Evolutionary conservation across 30 jellyfish, hydroid and myxozoan genomes (phyloP).

Genomic region (Nemopilema nomurai): DNA sequence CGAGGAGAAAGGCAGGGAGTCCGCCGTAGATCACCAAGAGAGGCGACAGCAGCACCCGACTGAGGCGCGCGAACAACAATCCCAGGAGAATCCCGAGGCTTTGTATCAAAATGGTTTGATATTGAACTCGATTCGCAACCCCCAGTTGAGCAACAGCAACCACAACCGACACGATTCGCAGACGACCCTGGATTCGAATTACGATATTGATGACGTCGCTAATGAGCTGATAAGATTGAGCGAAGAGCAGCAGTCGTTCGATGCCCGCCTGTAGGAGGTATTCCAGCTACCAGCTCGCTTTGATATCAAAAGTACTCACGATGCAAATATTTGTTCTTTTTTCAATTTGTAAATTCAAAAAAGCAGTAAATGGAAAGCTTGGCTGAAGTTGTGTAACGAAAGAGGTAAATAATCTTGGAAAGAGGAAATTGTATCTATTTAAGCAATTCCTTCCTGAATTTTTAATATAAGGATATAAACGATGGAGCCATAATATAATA

Average conservation of each 20-base stretch:
- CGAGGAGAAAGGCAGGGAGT: not conserved
- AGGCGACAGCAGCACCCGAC: not conserved
- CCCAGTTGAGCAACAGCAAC: not conserved
- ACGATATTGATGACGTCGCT: conserved; percentile 60
- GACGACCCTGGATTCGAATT: conserved; percentile 23
- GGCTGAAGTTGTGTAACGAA: too few species aligned
- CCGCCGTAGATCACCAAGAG: not conserved
- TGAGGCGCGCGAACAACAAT: not conserved
- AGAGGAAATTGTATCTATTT: too few species aligned
- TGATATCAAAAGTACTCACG: not conserved
- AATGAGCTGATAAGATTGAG: conserved; percentile 57
- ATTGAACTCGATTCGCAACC: conserved; percentile 25
- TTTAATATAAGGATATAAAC: too few species aligned
- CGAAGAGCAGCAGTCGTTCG: conserved; percentile 58
- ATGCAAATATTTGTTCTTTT: too few species aligned
- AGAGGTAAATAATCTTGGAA: too few species aligned
- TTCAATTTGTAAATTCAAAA: too few species aligned
- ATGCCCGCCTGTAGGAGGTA: conserved; percentile 9
- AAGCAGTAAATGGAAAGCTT: too few species aligned
- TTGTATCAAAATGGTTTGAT: conserved; percentile 52
- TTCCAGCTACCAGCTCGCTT: not conserved
- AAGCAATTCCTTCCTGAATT: too few species aligned
- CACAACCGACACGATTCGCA: conserved; percentile 8
- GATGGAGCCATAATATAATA: too few species aligned
- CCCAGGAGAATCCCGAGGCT: conserved; percentile 2